Evolutionary conservation across 2,888 invertebrate species (phyloP), one percentile per base, ranked within the genome.

Genomic region (Sinopyrophorus schimmeli): DNA sequence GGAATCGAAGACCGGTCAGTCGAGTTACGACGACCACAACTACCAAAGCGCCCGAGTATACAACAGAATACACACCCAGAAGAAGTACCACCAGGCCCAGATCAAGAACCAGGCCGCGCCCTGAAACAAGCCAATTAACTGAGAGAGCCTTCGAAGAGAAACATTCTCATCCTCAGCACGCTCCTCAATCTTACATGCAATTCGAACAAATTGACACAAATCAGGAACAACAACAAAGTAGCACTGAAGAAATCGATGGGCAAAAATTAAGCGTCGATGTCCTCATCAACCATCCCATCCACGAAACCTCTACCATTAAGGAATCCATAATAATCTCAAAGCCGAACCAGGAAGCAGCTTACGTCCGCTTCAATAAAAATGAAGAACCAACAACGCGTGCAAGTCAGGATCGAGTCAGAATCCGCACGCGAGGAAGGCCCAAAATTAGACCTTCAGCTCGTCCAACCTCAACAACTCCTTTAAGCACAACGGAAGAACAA

Each of bases 21-120:
- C 32, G 47, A 5, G 11, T 38, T 7, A 48, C 28, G 27, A 49
- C 14, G 5, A 39, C 34, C 10, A 42, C 18, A 30, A 26, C 12
- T 42, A 47, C 26, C 20, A 42, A 12, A 26, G 30, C 18, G 27
- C 24, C 7, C 12, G 30, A 27, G 5, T 35, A 43, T 18, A 20
- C n/a, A 3, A 7, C 49, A 5, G 55, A 56, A 37, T n/a, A n/a
- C n/a, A 21, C 37, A 17, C 21, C 54, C 11, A 54, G 53, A 52
- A 56, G 37, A 49, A 35, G 31, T 26, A 12, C 57, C 7, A 31
- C 41, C 15, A 62, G 65, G 23, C 67, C 66, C 43, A 61, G 69
- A 46, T 69, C 67, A 39, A 66, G 70, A 53, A 66, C 68, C 4
- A 64, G 71, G 53, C 67, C 66, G 4, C 60, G 71, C 14, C 66